These are phyloP conservation scores for Conopomorpha cramerella DNA, from an alignment of 1,140 invertebrate species.

Conservation along the genomic window DNA sequence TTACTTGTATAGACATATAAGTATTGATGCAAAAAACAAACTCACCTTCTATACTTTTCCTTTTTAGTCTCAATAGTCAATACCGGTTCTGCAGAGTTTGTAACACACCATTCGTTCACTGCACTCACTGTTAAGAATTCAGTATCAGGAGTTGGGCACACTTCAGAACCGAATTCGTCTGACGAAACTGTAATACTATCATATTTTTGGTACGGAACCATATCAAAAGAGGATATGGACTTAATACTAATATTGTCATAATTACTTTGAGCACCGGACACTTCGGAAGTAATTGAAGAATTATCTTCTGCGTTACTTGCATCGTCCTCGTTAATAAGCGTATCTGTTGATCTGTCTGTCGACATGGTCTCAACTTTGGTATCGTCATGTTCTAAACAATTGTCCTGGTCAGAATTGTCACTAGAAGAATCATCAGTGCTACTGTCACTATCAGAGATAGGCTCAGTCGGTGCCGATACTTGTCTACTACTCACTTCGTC, in stretches of 20 bases:
- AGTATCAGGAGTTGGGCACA: conserved; percentile 45
- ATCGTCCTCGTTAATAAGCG: conserved; percentile 42
- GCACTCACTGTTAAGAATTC: conserved; percentile 53
- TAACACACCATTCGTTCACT: conserved; percentile 53
- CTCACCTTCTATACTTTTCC: conserved; percentile 56
- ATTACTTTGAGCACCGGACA: conserved; percentile 38
- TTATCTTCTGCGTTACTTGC: conserved; percentile 22
- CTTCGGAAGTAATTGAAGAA: conserved; percentile 25
- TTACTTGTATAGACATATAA: too few species aligned
- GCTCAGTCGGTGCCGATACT: conserved; percentile 18
- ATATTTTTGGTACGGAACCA: conserved; percentile 52
- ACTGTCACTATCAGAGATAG: conserved; percentile 7
- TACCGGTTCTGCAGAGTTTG: conserved; percentile 39
- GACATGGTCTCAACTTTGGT: conserved; percentile 39
- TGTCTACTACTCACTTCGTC: conserved; percentile 17
- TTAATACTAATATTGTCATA: conserved; percentile 55
- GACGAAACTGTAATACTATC: conserved; percentile 54
- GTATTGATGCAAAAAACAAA: too few species aligned
- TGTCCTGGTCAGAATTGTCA: conserved; percentile 36
- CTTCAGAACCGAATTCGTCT: conserved; percentile 52
- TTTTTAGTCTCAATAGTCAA: conserved; percentile 51
- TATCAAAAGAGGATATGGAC: conserved; percentile 49
- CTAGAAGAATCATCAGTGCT: conserved; percentile 33
- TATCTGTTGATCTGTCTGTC: conserved; percentile 48
- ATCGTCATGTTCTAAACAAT: conserved; percentile 34